Percentiles rank a stretch among this genome's conserved stretches.
These are phyloP conservation scores for Chamaetylas fuelleborni DNA, from an alignment of 2,113 vertebrate species.

Conservation along the genomic window DNA sequence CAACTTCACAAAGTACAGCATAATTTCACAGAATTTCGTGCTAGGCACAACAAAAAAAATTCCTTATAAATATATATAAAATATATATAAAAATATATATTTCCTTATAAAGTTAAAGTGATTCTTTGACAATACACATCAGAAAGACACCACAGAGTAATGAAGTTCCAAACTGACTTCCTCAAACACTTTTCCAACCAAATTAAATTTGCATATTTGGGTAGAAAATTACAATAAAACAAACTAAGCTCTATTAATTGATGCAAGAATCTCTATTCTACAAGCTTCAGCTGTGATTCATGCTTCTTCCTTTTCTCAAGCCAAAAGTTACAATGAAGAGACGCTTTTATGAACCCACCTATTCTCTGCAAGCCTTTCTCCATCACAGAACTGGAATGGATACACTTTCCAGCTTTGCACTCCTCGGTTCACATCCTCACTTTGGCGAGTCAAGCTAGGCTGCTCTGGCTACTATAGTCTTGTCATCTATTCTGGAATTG, in stretches of 20 bases:
- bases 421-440: background rate
- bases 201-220: background rate
- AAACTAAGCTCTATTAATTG: background rate
- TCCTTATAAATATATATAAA: too few species aligned
- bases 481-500: rapidly evolving
- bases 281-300: background rate
- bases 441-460: background rate
- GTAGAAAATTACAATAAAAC: background rate
- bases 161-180: background rate
- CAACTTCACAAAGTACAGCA: background rate
- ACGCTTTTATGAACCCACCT: background rate
- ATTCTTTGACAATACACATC: background rate
- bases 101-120: background rate
- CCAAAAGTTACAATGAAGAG: background rate
- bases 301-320: background rate
- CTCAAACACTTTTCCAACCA: background rate
- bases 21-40: background rate
- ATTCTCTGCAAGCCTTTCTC: background rate
- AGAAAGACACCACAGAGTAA: background rate
- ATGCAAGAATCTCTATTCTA: background rate
- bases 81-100: too few species aligned
- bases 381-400: background rate
- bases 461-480: background rate
- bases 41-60: background rate
- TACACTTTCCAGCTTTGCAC: background rate